A percentile compares a stretch with the other conserved stretches of the same genome.
Conservation (phyloP, 2,113 vertebrate species). For the Sisor rabdophorus region DNA sequence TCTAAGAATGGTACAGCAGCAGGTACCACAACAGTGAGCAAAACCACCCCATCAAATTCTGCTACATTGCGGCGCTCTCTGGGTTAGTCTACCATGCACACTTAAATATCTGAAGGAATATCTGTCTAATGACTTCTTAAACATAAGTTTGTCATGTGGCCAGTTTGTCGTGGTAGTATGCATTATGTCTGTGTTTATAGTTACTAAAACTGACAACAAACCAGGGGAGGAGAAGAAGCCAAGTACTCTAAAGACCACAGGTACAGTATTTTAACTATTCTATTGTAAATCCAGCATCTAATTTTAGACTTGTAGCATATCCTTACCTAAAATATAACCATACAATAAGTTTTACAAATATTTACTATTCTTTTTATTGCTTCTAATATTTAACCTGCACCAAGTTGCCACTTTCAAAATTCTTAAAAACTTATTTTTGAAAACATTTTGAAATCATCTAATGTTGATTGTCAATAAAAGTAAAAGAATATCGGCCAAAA, state of each 20-base stretch:
- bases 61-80: constrained; percentile 70
- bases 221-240: constrained; percentile 77
- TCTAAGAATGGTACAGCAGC: constrained; percentile 63
- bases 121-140: background rate
- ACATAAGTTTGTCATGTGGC: background rate
- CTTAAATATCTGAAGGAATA: background rate
- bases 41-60: constrained; percentile 49
- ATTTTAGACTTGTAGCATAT: background rate
- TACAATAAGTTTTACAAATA: background rate
- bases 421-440: background rate
- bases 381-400: background rate
- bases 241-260: constrained; percentile 72
- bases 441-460: background rate
- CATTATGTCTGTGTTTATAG: constrained; percentile 56
- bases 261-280: constrained; percentile 58
- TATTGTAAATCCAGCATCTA: background rate
- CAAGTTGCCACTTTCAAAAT: background rate
- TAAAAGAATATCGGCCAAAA: too few species aligned
- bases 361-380: background rate
- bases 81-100: constrained; percentile 60
- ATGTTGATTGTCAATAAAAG: background rate
- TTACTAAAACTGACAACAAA: constrained; percentile 80
- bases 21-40: constrained; percentile 51
- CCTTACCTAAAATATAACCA: too few species aligned
- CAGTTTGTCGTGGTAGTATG: too few species aligned